These are phyloP conservation scores for Colletes latitarsis DNA, from an alignment of 1,140 invertebrate species.

Conservation along the genomic window DNA sequence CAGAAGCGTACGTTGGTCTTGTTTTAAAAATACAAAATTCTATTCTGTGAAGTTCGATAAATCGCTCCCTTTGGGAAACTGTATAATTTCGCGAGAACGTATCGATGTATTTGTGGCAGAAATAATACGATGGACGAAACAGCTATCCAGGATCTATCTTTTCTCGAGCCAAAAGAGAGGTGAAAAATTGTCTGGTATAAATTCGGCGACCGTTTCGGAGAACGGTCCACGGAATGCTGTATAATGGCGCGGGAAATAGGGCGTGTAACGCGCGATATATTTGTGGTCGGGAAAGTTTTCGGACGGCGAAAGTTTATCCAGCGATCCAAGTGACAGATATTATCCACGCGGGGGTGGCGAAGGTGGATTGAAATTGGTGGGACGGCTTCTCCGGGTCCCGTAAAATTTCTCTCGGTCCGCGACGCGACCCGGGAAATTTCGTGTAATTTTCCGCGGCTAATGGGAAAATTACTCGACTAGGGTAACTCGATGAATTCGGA, in stretches of 20 bases:
- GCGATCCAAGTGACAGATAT: slow-evolving; percentile 22
- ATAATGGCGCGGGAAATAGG: not conserved
- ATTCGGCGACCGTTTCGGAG: not conserved
- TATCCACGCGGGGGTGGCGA: slow-evolving; percentile 7
- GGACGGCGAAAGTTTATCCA: not conserved
- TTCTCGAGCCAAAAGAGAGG: not conserved
- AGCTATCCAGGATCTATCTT: too few species aligned
- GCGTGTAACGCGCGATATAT: slow-evolving; percentile 11
- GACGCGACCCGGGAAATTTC: not conserved
- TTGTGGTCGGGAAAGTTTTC: slow-evolving; percentile 14
- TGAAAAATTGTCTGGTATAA: not conserved
- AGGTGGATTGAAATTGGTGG: slow-evolving; percentile 37
- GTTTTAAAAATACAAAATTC: too few species aligned
- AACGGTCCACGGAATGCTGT: not conserved
- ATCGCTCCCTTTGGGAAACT: too few species aligned
- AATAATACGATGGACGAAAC: too few species aligned
- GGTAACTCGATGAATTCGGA: slow-evolving; percentile 30
- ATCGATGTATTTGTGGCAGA: too few species aligned
- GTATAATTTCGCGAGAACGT: too few species aligned
- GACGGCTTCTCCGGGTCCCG: too few species aligned
- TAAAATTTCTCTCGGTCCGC: slow-evolving; percentile 11
- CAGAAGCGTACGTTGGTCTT: too few species aligned
- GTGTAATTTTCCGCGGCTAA: slow-evolving; percentile 27
- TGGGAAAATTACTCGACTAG: slow-evolving; percentile 32
- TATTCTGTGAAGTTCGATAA: too few species aligned